phyloP scores from a whole-genome alignment of 1,140 invertebrate species.

The Caenorhabditis latens region DNA sequence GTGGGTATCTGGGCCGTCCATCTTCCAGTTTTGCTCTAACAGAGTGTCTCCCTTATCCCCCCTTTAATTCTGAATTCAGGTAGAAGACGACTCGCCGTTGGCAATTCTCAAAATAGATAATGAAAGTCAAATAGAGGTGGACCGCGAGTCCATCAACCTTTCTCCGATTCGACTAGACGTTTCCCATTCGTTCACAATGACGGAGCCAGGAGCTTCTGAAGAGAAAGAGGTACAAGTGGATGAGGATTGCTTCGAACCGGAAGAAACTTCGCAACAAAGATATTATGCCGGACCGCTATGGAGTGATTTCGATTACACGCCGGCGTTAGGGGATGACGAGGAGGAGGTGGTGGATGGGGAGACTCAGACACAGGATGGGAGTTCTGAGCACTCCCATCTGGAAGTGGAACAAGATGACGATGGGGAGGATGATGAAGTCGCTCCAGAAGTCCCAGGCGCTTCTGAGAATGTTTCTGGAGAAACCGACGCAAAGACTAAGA shows the following conservation, averaged over 20 bases:
- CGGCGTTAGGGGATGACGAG: background rate
- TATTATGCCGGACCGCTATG: conserved; percentile 28
- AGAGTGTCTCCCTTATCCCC: background rate
- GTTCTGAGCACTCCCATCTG: background rate
- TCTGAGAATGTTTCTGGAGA: background rate
- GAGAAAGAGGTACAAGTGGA: conserved; percentile 50
- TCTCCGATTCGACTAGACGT: conserved; percentile 45
- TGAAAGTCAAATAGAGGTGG: conserved; percentile 48
- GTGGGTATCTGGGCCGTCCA: no score
- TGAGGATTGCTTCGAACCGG: conserved; percentile 30
- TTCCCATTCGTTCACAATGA: conserved; percentile 43
- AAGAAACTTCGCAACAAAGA: conserved; percentile 22
- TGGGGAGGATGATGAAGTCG: conserved; percentile 36
- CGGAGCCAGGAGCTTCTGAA: conserved; percentile 35
- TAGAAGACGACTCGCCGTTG: conserved; percentile 41
- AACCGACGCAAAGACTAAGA: background rate
- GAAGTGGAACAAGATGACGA: conserved; percentile 27
- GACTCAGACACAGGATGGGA: conserved; percentile 35
- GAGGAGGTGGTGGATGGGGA: conserved; percentile 43
- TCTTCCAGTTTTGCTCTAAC: no score
- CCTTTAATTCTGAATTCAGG: background rate
- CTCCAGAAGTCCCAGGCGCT: background rate
- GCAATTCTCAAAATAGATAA: conserved; percentile 40
- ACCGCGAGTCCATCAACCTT: conserved; percentile 40
- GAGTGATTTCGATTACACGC: conserved; percentile 59